Evolutionary conservation across 1,140 invertebrate genomes (phyloP), one percentile per base, ranked within the genome.

Genomic region (Trissolcus basalis): DNA sequence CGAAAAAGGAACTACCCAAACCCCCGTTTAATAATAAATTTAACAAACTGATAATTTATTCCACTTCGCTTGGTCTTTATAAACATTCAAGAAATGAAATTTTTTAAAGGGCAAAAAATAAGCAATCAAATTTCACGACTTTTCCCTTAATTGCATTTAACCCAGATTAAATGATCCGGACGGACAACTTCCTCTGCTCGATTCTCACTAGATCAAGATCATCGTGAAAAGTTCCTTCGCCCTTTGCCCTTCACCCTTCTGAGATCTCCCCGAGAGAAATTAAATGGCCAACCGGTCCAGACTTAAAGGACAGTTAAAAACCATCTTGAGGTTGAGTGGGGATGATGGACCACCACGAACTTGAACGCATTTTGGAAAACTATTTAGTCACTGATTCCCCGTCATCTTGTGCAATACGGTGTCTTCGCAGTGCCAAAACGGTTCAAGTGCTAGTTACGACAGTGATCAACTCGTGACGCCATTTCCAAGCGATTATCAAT

Each of bases 401-500:
- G 59, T 80, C 71, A 64, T 76, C 68, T 76, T 61, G 79, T 80
- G 76, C 76, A 78, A 78, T 78, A 80, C 69, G 33, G 69, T 70
- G 48, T 12, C 19, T 9, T 49, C 58, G 48, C 43, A 69, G 63
- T 68, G 51, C 27, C 12, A 65, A n/a, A 64, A 36, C 41, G 3
- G 10, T 48, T n/a, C 14, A 39, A 69, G 60, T 63, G 55, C 48
- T 14, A 53, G 27, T 50, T 15, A 49, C 53, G 32, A 43, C 63
- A 74, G 63, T 68, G 71, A 50, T 44, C 50, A 50, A 13, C 44
- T 65, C 13, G 69, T 65, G 69, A 64, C 35, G 19, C 47, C 19
- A 60, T 61, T 65, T 53, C 53, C 58, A 72, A 27, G 35, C 27
- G 14, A 13, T 12, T 48, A 48, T 27, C n/a, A 51, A 49, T 33